Conservation (phyloP, 2,888 invertebrate species). For the Diaprepes abbreviatus region DNA sequence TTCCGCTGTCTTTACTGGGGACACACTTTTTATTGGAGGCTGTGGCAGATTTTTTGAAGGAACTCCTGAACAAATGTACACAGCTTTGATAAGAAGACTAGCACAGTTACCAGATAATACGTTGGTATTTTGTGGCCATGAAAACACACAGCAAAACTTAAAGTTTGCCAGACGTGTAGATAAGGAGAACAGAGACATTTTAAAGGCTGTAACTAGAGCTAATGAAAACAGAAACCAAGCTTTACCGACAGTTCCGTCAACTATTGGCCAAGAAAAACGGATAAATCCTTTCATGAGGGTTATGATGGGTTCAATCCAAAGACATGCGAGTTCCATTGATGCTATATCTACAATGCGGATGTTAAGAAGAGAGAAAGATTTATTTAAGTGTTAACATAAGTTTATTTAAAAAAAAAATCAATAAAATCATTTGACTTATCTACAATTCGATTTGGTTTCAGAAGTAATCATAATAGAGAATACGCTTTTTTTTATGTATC, state of each 20-base stretch:
- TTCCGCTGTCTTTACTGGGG: slow-evolving; percentile 92
- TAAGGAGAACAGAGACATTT: slow-evolving; percentile 80
- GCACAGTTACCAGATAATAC: slow-evolving; percentile 86
- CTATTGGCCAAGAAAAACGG: slow-evolving; percentile 88
- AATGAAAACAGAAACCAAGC: slow-evolving; percentile 73
- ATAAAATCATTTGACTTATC: too few species aligned
- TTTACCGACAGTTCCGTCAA: slow-evolving; percentile 90
- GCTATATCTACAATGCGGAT: slow-evolving; percentile 83
- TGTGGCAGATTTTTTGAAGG: slow-evolving; percentile 99
- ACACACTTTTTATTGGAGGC: slow-evolving; percentile 95
- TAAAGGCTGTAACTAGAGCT: slow-evolving; percentile 81
- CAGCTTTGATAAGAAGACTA: slow-evolving; percentile 85
- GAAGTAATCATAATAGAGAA: too few species aligned
- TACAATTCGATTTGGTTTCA: too few species aligned
- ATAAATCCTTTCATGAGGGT: slow-evolving; percentile 98
- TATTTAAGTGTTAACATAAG: slow-evolving; percentile 47
- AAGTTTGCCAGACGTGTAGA: slow-evolving; percentile 91
- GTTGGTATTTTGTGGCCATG: slow-evolving; percentile 96
- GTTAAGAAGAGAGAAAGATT: slow-evolving; percentile 86
- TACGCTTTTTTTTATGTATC: too few species aligned
- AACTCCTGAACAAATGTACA: slow-evolving; percentile 93
- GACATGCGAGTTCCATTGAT: slow-evolving; percentile 74
- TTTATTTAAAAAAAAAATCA: too few species aligned
- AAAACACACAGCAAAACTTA: slow-evolving; percentile 93
- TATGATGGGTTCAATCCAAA: slow-evolving; percentile 74